Conservation (phyloP, 2,113 vertebrate genomes). For the Bujurquina vittata region DNA sequence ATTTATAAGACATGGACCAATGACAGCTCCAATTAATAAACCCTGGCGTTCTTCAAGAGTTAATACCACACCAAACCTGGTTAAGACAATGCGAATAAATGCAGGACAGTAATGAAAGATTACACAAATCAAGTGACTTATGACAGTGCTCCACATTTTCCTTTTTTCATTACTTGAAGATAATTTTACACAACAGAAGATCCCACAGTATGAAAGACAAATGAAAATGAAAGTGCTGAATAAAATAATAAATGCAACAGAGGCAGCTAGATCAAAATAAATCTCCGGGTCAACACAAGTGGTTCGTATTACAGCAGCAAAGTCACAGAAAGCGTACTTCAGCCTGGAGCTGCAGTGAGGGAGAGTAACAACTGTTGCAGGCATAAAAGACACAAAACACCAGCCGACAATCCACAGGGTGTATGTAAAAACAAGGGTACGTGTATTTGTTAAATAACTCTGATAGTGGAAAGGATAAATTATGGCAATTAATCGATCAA, state of each 20-base stretch:
- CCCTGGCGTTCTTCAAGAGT: neutral
- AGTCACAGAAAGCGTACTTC: neutral
- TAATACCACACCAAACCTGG: conserved; percentile 3
- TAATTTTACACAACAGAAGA: neutral
- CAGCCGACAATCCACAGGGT: neutral
- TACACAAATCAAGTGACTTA: neutral
- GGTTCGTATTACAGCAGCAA: neutral
- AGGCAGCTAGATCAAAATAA: neutral
- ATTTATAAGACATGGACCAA: neutral
- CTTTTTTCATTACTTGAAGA: neutral
- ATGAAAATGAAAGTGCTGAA: neutral
- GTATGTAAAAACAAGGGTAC: neutral
- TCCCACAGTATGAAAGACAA: neutral
- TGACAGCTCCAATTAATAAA: neutral
- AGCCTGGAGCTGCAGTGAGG: conserved; percentile 1
- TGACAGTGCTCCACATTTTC: neutral
- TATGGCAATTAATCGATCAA: neutral
- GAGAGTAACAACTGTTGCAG: neutral
- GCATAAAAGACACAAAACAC: neutral
- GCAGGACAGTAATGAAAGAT: neutral
- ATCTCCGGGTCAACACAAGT: neutral
- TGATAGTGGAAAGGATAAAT: neutral
- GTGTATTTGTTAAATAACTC: neutral
- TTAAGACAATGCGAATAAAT: neutral
- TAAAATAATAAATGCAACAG: neutral